Conservation (phyloP, 2,113 vertebrate species). For the Heterotis niloticus region DNA sequence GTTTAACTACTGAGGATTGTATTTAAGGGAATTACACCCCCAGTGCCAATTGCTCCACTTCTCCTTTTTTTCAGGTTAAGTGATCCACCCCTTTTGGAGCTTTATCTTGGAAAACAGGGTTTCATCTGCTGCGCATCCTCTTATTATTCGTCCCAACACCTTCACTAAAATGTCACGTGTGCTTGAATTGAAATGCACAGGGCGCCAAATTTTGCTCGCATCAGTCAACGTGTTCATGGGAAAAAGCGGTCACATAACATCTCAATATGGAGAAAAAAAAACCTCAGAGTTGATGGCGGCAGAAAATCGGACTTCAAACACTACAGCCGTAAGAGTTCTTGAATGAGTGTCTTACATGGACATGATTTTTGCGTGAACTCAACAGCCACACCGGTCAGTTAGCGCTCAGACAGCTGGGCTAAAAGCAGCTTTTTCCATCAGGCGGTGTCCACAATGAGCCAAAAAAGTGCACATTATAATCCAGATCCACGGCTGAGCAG, state of each 20-base stretch:
- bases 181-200: slow-evolving; percentile 1
- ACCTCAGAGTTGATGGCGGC: not conserved
- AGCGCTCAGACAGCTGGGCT: too few species aligned
- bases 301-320: not conserved
- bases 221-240: not conserved
- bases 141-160: slow-evolving; percentile 45
- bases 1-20: slow-evolving; percentile 48
- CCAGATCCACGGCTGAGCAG: too few species aligned
- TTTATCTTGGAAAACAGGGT: slow-evolving; percentile 29
- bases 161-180: slow-evolving; percentile 42
- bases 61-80: slow-evolving; percentile 44
- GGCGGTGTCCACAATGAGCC: too few species aligned
- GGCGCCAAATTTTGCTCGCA: not conserved
- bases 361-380: too few species aligned
- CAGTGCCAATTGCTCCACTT: slow-evolving; percentile 45
- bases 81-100: slow-evolving; percentile 47
- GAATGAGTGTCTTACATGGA: too few species aligned
- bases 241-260: not conserved
- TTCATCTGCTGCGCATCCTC: slow-evolving; percentile 38
- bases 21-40: slow-evolving; percentile 59
- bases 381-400: too few species aligned
- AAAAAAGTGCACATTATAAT: too few species aligned
- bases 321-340: not conserved
- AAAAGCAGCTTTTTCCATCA: too few species aligned
- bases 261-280: not conserved